Evolutionary conservation across 2,797 vertebrate species (phyloP).

Genomic region (Rousettus madagascariensis): DNA sequence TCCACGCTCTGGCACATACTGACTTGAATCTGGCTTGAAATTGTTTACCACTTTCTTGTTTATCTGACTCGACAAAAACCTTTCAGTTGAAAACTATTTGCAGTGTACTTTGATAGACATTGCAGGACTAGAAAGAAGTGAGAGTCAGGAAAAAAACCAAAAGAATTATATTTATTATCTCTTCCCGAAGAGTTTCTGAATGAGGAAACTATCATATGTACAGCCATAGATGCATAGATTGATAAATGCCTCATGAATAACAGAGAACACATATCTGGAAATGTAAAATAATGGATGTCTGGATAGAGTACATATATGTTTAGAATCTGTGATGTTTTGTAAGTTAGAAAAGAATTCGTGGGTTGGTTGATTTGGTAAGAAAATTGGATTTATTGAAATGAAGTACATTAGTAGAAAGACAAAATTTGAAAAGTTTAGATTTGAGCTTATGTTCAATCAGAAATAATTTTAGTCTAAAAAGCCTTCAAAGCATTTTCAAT

Average conservation of each 20-base stretch:
- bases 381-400: neutral
- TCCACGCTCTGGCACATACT: neutral
- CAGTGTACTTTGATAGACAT: neutral
- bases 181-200: neutral
- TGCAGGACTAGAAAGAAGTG: neutral
- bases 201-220: neutral
- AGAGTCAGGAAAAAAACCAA: neutral
- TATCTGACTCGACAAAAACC: neutral
- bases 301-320: neutral
- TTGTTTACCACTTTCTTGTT: neutral
- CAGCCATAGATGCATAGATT: neutral
- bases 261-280: neutral
- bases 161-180: neutral
- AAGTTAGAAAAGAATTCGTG: neutral
- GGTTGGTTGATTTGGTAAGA: neutral
- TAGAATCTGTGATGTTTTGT: neutral
- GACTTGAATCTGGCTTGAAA: slow-evolving; percentile 14
- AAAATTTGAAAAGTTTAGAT: neutral
- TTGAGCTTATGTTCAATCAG: neutral
- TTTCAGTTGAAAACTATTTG: slow-evolving; percentile 2
- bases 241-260: neutral
- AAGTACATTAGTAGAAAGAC: neutral
- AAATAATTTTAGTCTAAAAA: slow-evolving; percentile 34
- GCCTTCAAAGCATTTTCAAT: neutral
- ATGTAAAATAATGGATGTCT: neutral